A percentile compares a stretch with the other conserved stretches of the same genome.
Evolutionary conservation across 2,888 invertebrate species (phyloP).

Genomic region (Mesoligia furuncula): DNA sequence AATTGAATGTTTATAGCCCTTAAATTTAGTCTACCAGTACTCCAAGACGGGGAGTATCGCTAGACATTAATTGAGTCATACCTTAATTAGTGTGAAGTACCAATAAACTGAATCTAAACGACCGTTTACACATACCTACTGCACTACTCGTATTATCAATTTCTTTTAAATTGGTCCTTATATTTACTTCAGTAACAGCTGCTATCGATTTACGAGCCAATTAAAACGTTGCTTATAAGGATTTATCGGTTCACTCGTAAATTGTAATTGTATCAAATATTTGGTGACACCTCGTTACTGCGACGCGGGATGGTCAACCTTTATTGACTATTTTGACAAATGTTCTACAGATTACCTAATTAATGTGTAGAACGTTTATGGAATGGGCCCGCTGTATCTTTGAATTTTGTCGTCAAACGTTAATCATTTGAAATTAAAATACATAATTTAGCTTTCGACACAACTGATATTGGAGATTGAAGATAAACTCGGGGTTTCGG

Average conservation of each 20-base stretch:
- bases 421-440: slow-evolving; percentile 41
- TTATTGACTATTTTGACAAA: slow-evolving; percentile 43
- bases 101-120: slow-evolving; percentile 66
- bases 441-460: slow-evolving; percentile 38
- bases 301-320: slow-evolving; percentile 17
- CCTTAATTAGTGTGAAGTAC: slow-evolving; percentile 63
- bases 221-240: slow-evolving; percentile 75
- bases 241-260: slow-evolving; percentile 71
- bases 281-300: slow-evolving; percentile 51
- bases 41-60: slow-evolving; percentile 2
- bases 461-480: slow-evolving; percentile 24
- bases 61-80: slow-evolving; percentile 55
- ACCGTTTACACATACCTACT: slow-evolving; percentile 69
- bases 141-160: slow-evolving; percentile 81
- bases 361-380: slow-evolving; percentile 26
- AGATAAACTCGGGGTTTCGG: slow-evolving; percentile 26
- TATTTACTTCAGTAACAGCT: slow-evolving; percentile 83
- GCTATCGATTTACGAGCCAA: slow-evolving; percentile 86
- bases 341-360: slow-evolving; percentile 12
- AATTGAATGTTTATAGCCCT: slow-evolving; percentile 24
- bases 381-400: slow-evolving; percentile 15
- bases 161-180: slow-evolving; percentile 85
- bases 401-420: slow-evolving; percentile 33
- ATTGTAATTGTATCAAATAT: slow-evolving; percentile 65
- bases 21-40: slow-evolving; percentile 6